Conservation (phyloP, 2,113 vertebrate genomes). For the Nymphicus hollandicus region DNA sequence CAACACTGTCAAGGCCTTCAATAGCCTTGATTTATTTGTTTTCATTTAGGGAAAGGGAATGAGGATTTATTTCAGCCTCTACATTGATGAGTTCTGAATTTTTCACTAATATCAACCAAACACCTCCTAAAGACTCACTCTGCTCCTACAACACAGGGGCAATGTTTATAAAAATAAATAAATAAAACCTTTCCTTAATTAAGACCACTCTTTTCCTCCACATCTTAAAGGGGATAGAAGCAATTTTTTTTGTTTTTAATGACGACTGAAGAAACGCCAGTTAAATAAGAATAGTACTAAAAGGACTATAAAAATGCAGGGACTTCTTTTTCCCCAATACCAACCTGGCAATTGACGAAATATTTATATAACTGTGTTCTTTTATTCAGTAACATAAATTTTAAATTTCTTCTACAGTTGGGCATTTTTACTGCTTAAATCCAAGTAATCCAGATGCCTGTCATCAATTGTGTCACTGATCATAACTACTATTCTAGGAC, state of each 20-base stretch:
- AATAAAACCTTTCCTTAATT: not conserved
- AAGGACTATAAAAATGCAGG: not conserved
- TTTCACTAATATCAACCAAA: conserved; percentile 61
- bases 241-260: not conserved
- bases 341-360: not conserved
- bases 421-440: not conserved
- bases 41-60: conserved; percentile 73
- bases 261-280: not conserved
- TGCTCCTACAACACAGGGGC: not conserved
- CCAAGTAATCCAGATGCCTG: not conserved
- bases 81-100: conserved; percentile 54
- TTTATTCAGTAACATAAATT: not conserved
- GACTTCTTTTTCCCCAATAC: not conserved
- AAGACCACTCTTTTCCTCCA: not conserved
- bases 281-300: not conserved
- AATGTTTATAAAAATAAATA: not conserved
- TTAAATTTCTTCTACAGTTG: not conserved
- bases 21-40: conserved; percentile 74
- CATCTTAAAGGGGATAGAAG: not conserved
- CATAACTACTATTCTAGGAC: not conserved
- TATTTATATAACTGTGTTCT: not conserved
- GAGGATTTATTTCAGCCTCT: conserved; percentile 70
- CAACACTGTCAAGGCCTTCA: conserved; percentile 67
- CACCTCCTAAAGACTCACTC: conserved; percentile 34
- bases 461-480: not conserved